A percentile compares a stretch with the other conserved stretches of the same genome.
These are phyloP conservation scores for Oxyura jamaicensis DNA, from an alignment of 2,113 vertebrate species.

Conservation along the genomic window DNA sequence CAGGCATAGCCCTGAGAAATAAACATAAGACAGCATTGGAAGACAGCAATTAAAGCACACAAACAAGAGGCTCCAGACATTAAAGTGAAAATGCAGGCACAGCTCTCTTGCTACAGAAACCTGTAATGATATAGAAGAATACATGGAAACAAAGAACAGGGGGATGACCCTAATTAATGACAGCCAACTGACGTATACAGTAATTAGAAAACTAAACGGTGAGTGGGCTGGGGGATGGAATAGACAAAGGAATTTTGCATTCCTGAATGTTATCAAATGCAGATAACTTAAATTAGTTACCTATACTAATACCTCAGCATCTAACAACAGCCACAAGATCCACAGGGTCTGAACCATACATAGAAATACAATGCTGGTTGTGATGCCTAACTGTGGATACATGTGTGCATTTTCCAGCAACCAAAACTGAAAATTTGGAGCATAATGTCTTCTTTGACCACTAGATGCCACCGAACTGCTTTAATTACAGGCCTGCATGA, in stretches of 20 bases:
- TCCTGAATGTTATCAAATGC: neutral
- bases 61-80: neutral
- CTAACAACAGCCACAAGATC: neutral
- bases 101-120: neutral
- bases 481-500: neutral
- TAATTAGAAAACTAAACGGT: neutral
- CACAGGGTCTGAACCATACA: neutral
- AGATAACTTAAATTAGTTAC: neutral
- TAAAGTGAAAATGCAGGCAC: neutral
- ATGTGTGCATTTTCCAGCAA: neutral
- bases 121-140: neutral
- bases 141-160: neutral
- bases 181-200: neutral
- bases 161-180: neutral
- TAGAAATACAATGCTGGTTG: neutral
- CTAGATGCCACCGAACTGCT: constrained; percentile 59
- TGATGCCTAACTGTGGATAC: neutral
- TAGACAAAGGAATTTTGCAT: neutral
- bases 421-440: neutral
- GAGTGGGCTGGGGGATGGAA: neutral
- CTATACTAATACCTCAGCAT: neutral
- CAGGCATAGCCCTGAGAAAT: neutral
- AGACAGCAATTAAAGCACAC: neutral
- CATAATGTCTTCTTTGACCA: constrained; percentile 31
- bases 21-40: neutral